These are phyloP conservation scores for Scaptomyza pallida DNA, from an alignment of 1,140 invertebrate genomes.

Conservation along the genomic window DNA sequence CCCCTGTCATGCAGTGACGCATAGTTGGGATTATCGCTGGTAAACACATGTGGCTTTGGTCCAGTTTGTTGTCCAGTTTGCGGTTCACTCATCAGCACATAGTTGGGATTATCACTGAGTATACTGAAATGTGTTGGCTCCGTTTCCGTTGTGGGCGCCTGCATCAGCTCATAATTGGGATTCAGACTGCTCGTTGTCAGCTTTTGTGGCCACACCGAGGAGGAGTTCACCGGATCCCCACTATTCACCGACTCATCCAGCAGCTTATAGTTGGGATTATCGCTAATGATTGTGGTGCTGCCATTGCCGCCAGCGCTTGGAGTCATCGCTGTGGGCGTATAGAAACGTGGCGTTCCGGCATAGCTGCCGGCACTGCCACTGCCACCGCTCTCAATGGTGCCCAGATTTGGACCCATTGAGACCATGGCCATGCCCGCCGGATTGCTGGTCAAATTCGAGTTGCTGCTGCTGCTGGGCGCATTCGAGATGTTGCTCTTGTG, in stretches of 20 bases:
- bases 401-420: slow-evolving; percentile 53
- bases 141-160: slow-evolving; percentile 15
- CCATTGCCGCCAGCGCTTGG: slow-evolving; percentile 40
- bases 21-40: slow-evolving; percentile 70
- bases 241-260: slow-evolving; percentile 66
- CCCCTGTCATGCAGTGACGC: slow-evolving; percentile 51
- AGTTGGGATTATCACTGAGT: slow-evolving; percentile 62
- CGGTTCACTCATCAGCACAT: slow-evolving; percentile 60
- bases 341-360: slow-evolving; percentile 63
- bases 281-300: slow-evolving; percentile 49
- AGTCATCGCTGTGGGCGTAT: slow-evolving; percentile 59
- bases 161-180: slow-evolving; percentile 78
- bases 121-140: background rate
- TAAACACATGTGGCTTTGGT: slow-evolving; percentile 12
- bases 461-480: slow-evolving; percentile 69
- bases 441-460: slow-evolving; percentile 64
- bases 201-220: slow-evolving; percentile 9
- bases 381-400: slow-evolving; percentile 80
- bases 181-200: slow-evolving; percentile 65
- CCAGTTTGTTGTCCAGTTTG: background rate
- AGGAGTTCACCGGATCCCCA: slow-evolving; percentile 4
- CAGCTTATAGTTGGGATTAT: slow-evolving; percentile 71
- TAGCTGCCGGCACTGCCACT: slow-evolving; percentile 79
- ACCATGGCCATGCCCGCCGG: slow-evolving; percentile 55
- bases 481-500: slow-evolving; percentile 76